phyloP scores from a whole-genome alignment of 2,797 vertebrate species.

The Crypturellus tataupa region DNA sequence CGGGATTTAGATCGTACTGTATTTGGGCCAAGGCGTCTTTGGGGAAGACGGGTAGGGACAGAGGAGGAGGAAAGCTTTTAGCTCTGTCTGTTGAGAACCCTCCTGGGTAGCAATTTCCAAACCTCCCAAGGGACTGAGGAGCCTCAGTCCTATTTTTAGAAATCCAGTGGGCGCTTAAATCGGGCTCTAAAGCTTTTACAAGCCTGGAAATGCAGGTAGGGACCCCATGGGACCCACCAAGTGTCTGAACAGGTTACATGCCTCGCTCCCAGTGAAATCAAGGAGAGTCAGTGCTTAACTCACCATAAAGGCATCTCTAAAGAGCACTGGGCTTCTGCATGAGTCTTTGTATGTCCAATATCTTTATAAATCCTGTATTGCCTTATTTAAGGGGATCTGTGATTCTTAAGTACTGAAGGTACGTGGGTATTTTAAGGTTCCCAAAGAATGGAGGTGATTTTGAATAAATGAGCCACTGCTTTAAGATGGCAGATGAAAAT shows the following conservation, averaged over 20 bases:
- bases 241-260: slow-evolving; percentile 35
- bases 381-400: background rate
- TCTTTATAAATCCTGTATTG: background rate
- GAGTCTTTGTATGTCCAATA: background rate
- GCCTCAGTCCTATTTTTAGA: slow-evolving; percentile 40
- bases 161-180: slow-evolving; percentile 18
- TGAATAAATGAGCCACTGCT: background rate
- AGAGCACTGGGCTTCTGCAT: background rate
- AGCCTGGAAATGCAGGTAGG: slow-evolving; percentile 35
- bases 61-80: slow-evolving; percentile 40
- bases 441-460: background rate
- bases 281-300: background rate
- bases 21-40: slow-evolving; percentile 27
- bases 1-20: background rate
- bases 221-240: background rate
- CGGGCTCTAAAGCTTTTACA: slow-evolving; percentile 50
- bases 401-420: background rate
- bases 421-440: background rate
- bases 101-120: slow-evolving; percentile 39
- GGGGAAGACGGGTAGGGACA: slow-evolving; percentile 39
- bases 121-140: slow-evolving; percentile 14
- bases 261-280: background rate
- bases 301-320: background rate
- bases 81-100: slow-evolving; percentile 26
- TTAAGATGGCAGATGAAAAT: background rate